Percentiles rank a stretch among this genome's conserved stretches.
These are phyloP conservation scores for Gryllus bimaculatus DNA, from an alignment of 1,140 invertebrate genomes.

Conservation along the genomic window DNA sequence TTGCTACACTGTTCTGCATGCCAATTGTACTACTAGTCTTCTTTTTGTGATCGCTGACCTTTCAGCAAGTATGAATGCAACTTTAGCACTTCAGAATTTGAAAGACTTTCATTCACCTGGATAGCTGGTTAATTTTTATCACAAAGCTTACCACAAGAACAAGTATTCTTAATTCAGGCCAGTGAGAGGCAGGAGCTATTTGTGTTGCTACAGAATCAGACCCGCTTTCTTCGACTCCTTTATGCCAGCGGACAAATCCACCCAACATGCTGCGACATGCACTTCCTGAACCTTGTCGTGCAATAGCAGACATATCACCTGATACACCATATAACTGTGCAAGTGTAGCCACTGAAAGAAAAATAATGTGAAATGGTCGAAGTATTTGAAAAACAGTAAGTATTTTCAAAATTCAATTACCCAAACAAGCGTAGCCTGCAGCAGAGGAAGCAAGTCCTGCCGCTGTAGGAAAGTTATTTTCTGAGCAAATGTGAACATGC, in stretches of 20 bases:
- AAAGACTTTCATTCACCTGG: too few relatives aligned
- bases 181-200: constrained; percentile 64
- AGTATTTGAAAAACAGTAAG: background rate
- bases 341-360: constrained; percentile 53
- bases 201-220: constrained; percentile 74
- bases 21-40: constrained; percentile 79
- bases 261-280: constrained; percentile 92
- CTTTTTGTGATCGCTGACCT: constrained; percentile 77
- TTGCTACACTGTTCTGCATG: constrained; percentile 77
- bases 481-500: constrained; percentile 81
- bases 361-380: constrained; percentile 16
- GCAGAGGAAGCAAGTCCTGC: constrained; percentile 96
- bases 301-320: constrained; percentile 73
- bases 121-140: background rate
- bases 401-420: constrained; percentile 29
- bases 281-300: constrained; percentile 86
- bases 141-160: constrained; percentile 67
- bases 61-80: background rate
- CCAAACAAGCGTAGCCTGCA: constrained; percentile 89
- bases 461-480: constrained; percentile 98
- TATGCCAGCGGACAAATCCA: constrained; percentile 88
- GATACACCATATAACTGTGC: constrained; percentile 66
- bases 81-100: too few relatives aligned
- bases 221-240: constrained; percentile 57
- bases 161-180: constrained; percentile 83